Base-by-base conservation (phyloP, 2,888 invertebrate species). In the Phalera bucephala region DNA sequence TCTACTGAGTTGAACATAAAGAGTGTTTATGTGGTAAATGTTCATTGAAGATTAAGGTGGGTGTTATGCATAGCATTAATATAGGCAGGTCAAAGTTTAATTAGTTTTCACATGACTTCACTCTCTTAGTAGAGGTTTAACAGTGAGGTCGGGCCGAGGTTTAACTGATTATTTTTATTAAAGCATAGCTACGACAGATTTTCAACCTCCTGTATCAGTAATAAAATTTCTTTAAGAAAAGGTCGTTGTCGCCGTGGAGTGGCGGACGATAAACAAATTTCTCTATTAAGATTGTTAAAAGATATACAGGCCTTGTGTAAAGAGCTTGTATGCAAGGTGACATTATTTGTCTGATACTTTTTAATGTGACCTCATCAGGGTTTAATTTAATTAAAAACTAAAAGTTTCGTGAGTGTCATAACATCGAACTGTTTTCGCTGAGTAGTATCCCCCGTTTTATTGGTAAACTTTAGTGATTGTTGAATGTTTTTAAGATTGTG, bases 61-160 rank as follows among this genome's bases (percentile, higher is more conserved):
- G 17, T 40, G 47, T 39, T 34, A 30, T 33, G 41, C 45, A 48
- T 60, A 45, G 48, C 31, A 36, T 41, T 50, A 52, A 59, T 61
- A 48, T 62, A 49, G 58, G 40, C 49, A 66, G 76, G 73, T 78
- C 75, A 75, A 67, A 78, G 77, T 75, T 81, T 79, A 84, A 84
- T 77, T 75, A 70, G 70, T 74, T 78, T 78, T 73, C 69, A 70
- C 65, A 73, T 69, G 67, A 73, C 63, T 74, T 72, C 55, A 63
- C 74, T 66, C 60, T 72, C 62, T 57, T 63, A 65, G 55, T 58
- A 48, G 55, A 67, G 68, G 68, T 66, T 67, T 51, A 51, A 39
- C 39, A 60, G 42, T 57, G 44, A 35, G 30, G 30, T 27, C 32
- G 57, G 72, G 72, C 71, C 75, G 78, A 82, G 83, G 84, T 73